Base-by-base conservation (phyloP, 1,140 invertebrate genomes). In the Babylonia areolata region DNA sequence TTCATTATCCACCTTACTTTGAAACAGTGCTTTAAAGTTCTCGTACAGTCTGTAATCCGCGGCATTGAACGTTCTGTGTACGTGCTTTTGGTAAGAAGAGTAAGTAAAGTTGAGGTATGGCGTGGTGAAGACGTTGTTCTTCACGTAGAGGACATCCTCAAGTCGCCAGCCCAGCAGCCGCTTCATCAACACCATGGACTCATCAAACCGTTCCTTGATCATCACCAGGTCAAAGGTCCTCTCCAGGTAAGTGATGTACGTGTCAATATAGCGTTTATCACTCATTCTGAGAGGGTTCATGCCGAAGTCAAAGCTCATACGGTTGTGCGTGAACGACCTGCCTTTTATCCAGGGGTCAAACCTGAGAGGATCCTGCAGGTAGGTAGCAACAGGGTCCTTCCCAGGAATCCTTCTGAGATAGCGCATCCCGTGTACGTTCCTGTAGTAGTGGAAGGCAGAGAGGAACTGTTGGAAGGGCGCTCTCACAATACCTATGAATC, bases 171-270 rank as follows among this genome's bases (percentile, higher is more conserved):
- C 94, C 79, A 95, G 93, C 6, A 94, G 86, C 79, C 95, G 89
- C 23, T 90, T 90, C 78, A 95, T 86, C 11, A 95, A 88, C 69
- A 95, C 91, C 58, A 95, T 88, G 3, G 95, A 95, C 85, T 95
- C 95, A 80, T 95, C 95, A 89, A 95, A 94, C 58, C 93, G 89
- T 86, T 95, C 95, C 2, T 94, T 90, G 12, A 95, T 92, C 93
- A 95, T 92, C 35, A 95, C 93, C 15, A 95, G 91, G 86, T 95
- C 91, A 88, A 95, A 95, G 20, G 93, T 87, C 9, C 83, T 77
- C 15, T 95, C 94, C 3, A 95, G 82, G 3, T 79, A 37, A 12
- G 71, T 71, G 2, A 89, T 23, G 33, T 86, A 89, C 28, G 73
- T 75, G 11, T 75, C 3, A 3, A 87, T 58, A 6, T 23, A 31